Evolutionary conservation across 2,113 vertebrate genomes (phyloP).

Genomic region (Craseonycteris thonglongyai): DNA sequence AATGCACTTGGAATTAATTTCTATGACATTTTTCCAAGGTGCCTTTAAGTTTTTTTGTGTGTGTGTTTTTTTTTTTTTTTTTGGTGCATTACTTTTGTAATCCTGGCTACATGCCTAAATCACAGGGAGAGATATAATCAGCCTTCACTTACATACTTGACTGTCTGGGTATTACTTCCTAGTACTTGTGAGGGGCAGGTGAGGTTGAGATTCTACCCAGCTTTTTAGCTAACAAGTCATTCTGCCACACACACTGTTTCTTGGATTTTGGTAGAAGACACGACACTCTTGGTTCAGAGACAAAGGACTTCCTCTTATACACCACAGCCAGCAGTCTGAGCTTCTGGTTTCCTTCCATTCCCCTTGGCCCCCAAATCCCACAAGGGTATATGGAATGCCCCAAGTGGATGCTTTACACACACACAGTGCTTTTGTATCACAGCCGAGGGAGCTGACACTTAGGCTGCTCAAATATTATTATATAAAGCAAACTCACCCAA

Average conservation of each 20-base stretch:
- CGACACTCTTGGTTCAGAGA: not conserved
- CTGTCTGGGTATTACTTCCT: not conserved
- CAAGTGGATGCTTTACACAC: too few species aligned
- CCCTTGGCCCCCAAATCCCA: fast-evolving
- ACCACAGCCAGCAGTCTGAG: not conserved
- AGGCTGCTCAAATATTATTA: not conserved
- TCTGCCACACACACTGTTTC: not conserved
- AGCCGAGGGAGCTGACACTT: not conserved
- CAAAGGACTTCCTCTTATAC: not conserved
- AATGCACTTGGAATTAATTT: not conserved
- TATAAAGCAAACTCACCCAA: not conserved
- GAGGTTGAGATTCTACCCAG: not conserved
- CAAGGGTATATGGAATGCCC: fast-evolving
- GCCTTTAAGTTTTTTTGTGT: not conserved
- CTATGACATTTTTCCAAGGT: not conserved
- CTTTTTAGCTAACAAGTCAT: not conserved
- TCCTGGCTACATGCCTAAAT: not conserved
- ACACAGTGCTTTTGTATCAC: not conserved
- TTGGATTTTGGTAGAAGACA: not conserved
- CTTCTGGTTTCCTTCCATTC: not conserved
- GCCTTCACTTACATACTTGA: not conserved
- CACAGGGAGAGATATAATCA: not conserved
- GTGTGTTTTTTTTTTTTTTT: too few species aligned
- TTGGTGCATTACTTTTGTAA: not conserved
- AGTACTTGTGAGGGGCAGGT: not conserved